Evolutionary conservation across 2,888 invertebrate species (phyloP).

Genomic region (Colletes collaris): DNA sequence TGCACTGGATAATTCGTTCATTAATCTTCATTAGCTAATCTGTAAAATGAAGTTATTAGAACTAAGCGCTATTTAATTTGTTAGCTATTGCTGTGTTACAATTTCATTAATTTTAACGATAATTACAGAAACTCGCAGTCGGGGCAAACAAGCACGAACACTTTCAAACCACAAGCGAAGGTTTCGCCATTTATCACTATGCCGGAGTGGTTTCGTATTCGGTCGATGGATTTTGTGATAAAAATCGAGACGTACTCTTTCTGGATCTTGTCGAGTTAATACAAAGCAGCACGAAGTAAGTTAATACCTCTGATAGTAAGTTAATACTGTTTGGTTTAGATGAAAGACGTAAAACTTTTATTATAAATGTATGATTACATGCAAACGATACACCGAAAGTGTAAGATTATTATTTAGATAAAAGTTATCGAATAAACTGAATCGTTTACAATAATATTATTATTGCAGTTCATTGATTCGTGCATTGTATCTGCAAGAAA

Average conservation of each 20-base stretch:
- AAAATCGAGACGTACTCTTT: slow-evolving; percentile 88
- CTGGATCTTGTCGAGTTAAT: slow-evolving; percentile 87
- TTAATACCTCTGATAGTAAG: slow-evolving; percentile 2
- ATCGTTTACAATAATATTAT: background rate
- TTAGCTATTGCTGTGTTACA: background rate
- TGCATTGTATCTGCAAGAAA: slow-evolving; percentile 85
- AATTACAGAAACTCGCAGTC: slow-evolving; percentile 84
- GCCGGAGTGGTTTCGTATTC: slow-evolving; percentile 88
- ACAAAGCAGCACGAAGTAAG: slow-evolving; percentile 86
- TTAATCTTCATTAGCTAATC: too few species aligned
- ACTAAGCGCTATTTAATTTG: background rate
- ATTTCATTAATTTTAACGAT: slow-evolving; percentile 4
- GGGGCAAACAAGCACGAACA: slow-evolving; percentile 85
- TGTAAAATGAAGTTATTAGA: background rate
- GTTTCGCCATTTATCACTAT: slow-evolving; percentile 87
- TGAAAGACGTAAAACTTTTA: too few species aligned
- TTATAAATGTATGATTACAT: too few species aligned
- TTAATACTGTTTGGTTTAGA: too few species aligned
- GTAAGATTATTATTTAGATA: too few species aligned
- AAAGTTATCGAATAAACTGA: background rate
- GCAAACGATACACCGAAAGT: too few species aligned
- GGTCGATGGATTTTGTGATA: slow-evolving; percentile 87
- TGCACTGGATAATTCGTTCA: too few species aligned
- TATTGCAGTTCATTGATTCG: slow-evolving; percentile 84
- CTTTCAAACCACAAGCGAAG: slow-evolving; percentile 84